These are phyloP conservation scores for Melieria crassipennis DNA, from an alignment of 2,888 invertebrate genomes.

Conservation along the genomic window DNA sequence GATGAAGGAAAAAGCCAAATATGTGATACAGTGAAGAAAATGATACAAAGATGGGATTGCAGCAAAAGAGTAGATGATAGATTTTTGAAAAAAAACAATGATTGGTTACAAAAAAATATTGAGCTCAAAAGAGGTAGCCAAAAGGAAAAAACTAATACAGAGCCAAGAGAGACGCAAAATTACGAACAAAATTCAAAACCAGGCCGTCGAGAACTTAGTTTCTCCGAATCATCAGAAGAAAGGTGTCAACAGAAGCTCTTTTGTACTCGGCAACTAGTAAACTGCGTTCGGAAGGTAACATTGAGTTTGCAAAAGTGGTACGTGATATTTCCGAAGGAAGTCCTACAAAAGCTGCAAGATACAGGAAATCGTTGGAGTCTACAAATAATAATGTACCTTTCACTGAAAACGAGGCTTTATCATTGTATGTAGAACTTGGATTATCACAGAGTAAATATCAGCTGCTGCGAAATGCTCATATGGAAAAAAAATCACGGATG, in stretches of 20 bases:
- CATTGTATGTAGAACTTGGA: background rate
- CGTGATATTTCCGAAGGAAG: background rate
- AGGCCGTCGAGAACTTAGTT: constrained; percentile 2
- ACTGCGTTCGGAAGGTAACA: background rate
- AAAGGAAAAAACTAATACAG: no score
- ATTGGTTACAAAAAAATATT: no score
- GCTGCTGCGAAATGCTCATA: background rate
- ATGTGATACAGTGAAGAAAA: no score
- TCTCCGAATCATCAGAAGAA: background rate
- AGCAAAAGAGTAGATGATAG: no score
- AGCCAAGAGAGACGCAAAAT: no score
- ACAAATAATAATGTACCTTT: constrained; percentile 5
- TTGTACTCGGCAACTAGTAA: constrained; percentile 5
- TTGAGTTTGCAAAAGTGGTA: background rate
- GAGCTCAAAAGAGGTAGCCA: no score
- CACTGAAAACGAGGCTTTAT: no score
- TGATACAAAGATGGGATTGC: no score
- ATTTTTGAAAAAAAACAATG: no score
- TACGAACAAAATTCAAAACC: no score
- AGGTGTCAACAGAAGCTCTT: background rate
- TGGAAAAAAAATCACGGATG: background rate
- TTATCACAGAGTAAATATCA: constrained; percentile 7
- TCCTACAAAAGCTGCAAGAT: background rate
- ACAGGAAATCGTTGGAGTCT: background rate
- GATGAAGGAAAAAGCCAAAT: no score